Conservation (phyloP, 1,140 invertebrate genomes). For the Ladona fulva region DNA sequence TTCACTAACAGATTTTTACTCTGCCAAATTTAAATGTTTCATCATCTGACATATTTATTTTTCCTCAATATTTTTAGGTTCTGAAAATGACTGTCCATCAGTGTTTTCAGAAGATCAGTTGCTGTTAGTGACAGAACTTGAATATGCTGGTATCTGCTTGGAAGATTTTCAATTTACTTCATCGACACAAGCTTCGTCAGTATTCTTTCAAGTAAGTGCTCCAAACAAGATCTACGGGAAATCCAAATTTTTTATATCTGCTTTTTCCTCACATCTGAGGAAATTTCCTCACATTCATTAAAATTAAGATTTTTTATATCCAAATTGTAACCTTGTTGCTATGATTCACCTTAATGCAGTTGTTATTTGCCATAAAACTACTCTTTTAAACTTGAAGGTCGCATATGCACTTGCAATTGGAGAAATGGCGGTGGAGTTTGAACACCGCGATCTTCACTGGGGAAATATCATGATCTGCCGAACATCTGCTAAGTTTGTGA, state of each 20-base stretch:
- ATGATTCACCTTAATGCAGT: no score
- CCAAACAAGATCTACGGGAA: no score
- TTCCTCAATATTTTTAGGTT: slow-evolving; percentile 35
- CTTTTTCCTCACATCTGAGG: no score
- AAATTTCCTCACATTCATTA: no score
- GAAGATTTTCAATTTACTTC: slow-evolving; percentile 65
- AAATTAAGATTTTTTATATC: no score
- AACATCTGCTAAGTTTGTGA: slow-evolving; percentile 41
- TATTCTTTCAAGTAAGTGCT: slow-evolving; percentile 58
- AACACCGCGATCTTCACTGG: slow-evolving; percentile 90
- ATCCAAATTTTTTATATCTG: no score
- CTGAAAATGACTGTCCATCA: slow-evolving; percentile 71
- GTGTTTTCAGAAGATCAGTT: slow-evolving; percentile 60
- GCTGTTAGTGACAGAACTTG: slow-evolving; percentile 73
- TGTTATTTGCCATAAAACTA: no score
- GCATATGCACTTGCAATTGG: slow-evolving; percentile 69
- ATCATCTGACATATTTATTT: slow-evolving; percentile 29
- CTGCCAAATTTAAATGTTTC: no score
- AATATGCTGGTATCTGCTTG: slow-evolving; percentile 68
- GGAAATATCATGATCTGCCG: slow-evolving; percentile 75
- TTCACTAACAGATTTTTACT: no score
- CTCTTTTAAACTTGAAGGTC: slow-evolving; percentile 43
- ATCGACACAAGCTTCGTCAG: slow-evolving; percentile 53
- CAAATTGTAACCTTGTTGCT: no score
- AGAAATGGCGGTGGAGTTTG: slow-evolving; percentile 73